phyloP scores from a whole-genome alignment of 2,797 vertebrate species.

The Gorsachius magnificus region DNA sequence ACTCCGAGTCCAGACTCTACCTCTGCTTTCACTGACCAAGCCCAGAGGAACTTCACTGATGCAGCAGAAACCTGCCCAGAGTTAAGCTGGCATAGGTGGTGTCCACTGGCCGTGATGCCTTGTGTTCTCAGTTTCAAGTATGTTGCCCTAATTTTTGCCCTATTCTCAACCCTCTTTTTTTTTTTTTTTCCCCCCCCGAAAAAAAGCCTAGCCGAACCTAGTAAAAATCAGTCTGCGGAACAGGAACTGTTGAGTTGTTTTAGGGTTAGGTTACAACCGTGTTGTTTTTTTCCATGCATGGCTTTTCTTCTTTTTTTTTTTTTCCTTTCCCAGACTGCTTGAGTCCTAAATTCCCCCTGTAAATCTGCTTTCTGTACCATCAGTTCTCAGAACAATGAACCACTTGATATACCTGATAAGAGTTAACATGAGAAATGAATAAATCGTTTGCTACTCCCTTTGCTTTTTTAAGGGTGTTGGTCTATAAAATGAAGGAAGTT shows the following conservation, averaged over 20 bases:
- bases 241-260: background rate
- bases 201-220: background rate
- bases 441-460: conserved; percentile 52
- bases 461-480: conserved; percentile 61
- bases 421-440: conserved; percentile 55
- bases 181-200: background rate
- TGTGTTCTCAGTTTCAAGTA: background rate
- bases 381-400: conserved; percentile 53
- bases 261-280: conserved; percentile 44
- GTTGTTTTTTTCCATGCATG: background rate
- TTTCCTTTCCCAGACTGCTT: background rate
- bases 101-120: background rate
- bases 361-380: conserved; percentile 54
- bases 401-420: conserved; percentile 59
- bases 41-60: background rate
- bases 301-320: background rate
- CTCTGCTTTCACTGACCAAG: background rate
- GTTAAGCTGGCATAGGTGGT: background rate
- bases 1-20: background rate
- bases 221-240: background rate
- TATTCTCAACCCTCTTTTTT: background rate
- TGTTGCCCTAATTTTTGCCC: background rate
- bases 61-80: background rate
- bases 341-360: conserved; percentile 42
- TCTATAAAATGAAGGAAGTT: conserved; percentile 67